phyloP scores from a whole-genome alignment of 2,888 invertebrate genomes.

The Clitarchus hookeri region DNA sequence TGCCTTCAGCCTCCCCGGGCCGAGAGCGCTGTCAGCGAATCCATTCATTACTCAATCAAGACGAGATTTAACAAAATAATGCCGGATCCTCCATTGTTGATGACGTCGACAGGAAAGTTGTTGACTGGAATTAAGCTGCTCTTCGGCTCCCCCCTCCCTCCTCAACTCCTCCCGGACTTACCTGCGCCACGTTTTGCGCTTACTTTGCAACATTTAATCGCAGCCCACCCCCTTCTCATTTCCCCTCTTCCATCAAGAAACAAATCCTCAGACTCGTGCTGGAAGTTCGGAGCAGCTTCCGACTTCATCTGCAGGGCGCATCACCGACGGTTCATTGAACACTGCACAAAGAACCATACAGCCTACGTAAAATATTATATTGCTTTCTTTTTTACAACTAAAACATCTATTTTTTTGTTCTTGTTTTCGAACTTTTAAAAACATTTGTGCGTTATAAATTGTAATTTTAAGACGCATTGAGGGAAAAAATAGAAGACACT shows the following conservation, averaged over 20 bases:
- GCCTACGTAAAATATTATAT: too few relatives aligned
- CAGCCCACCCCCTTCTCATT: neutral
- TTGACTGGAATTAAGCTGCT: slow-evolving; percentile 23
- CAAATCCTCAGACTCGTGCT: too few relatives aligned
- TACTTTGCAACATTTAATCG: neutral
- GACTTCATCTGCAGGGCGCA: too few relatives aligned
- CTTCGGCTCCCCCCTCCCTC: neutral
- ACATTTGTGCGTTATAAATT: too few relatives aligned
- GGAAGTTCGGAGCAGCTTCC: too few relatives aligned
- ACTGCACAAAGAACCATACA: too few relatives aligned
- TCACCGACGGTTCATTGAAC: too few relatives aligned
- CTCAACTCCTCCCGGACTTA: neutral
- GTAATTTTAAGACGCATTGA: too few relatives aligned
- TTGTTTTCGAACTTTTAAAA: too few relatives aligned
- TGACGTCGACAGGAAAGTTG: slow-evolving; percentile 24
- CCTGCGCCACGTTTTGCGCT: neutral
- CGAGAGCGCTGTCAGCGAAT: slow-evolving; percentile 18
- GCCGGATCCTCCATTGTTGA: slow-evolving; percentile 21
- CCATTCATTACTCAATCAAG: slow-evolving; percentile 25
- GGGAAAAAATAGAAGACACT: too few relatives aligned
- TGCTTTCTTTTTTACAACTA: too few relatives aligned
- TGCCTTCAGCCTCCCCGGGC: neutral
- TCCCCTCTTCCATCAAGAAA: neutral
- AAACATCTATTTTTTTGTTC: too few relatives aligned
- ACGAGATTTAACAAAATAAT: slow-evolving; percentile 24